Evolutionary conservation across 1,140 invertebrate genomes (phyloP).

Genomic region (Heliconius eleuchia): DNA sequence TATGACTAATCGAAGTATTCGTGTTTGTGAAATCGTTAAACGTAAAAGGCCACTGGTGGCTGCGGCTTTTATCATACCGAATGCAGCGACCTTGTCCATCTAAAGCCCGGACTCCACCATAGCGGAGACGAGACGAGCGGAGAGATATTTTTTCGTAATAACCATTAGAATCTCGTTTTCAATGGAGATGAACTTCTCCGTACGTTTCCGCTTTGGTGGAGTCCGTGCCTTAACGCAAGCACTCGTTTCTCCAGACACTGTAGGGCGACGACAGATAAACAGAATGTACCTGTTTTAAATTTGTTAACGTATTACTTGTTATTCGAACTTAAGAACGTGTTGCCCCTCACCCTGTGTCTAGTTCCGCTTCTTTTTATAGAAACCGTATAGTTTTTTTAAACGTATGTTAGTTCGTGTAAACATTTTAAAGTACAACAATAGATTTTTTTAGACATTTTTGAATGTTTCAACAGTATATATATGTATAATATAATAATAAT

Average conservation of each 20-base stretch:
- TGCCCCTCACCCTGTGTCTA: not conserved
- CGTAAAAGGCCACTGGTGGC: slow-evolving; percentile 28
- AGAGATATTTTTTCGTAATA: no score
- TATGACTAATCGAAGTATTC: slow-evolving; percentile 31
- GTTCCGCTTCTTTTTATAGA: slow-evolving; percentile 13
- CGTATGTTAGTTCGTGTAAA: slow-evolving; percentile 7
- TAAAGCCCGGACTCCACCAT: not conserved
- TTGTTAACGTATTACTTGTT: slow-evolving; percentile 17
- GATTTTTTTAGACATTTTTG: not conserved
- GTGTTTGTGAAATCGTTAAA: slow-evolving; percentile 32
- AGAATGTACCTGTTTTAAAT: slow-evolving; percentile 7
- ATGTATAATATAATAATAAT: not conserved
- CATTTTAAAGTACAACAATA: not conserved
- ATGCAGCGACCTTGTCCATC: slow-evolving; percentile 34
- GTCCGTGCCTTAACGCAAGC: slow-evolving; percentile 19
- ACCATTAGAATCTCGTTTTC: no score
- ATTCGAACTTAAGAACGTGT: not conserved
- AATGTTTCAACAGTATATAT: not conserved
- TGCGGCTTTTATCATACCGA: slow-evolving; percentile 40
- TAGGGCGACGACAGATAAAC: slow-evolving; percentile 37
- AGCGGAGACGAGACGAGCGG: no score
- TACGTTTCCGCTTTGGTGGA: no score
- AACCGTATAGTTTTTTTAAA: not conserved
- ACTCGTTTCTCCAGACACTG: slow-evolving; percentile 19
- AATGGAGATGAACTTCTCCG: no score